These are phyloP conservation scores for Dryococelus australis DNA, from an alignment of 2,888 invertebrate species.

Conservation along the genomic window DNA sequence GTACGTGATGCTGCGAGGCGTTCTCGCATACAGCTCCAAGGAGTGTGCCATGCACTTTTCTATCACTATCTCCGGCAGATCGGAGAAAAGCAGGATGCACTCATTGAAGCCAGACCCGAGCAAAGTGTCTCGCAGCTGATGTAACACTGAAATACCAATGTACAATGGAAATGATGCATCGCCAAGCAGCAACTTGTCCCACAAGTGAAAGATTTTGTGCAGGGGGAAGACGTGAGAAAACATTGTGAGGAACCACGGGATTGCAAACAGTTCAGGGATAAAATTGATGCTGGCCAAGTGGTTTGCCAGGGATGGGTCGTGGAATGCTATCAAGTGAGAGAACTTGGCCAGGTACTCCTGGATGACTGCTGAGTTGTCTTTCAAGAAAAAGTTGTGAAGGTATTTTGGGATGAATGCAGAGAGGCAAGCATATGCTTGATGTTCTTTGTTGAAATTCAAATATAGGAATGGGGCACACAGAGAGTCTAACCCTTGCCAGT, in stretches of 20 bases:
- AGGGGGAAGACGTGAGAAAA: constrained; percentile 98
- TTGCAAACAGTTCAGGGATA: constrained; percentile 96
- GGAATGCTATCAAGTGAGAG: constrained; percentile 94
- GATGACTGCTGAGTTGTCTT: constrained; percentile 95
- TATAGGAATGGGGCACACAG: constrained; percentile 96
- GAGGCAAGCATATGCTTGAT: constrained; percentile 94
- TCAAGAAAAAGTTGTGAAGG: constrained; percentile 94
- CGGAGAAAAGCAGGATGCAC: constrained; percentile 97
- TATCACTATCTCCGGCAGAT: constrained; percentile 96
- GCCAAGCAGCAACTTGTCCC: constrained; percentile 95
- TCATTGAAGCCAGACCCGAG: constrained; percentile 96
- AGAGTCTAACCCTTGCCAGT: constrained; percentile 99
- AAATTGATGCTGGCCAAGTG: constrained; percentile 93
- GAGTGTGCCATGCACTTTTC: constrained; percentile 91
- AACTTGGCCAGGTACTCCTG: constrained; percentile 98
- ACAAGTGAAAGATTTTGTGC: constrained; percentile 96
- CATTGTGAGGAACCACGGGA: constrained; percentile 99
- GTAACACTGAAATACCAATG: constrained; percentile 91
- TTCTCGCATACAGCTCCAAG: constrained; percentile 81
- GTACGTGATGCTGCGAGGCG: constrained; percentile 88
- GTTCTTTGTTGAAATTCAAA: constrained; percentile 96
- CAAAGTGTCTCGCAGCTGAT: constrained; percentile 84
- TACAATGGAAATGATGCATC: constrained; percentile 93
- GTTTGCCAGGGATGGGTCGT: constrained; percentile 90
- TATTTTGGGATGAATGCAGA: constrained; percentile 95